Evolutionary conservation across 2,888 invertebrate species (phyloP).

Genomic region (Tetropium fuscum): DNA sequence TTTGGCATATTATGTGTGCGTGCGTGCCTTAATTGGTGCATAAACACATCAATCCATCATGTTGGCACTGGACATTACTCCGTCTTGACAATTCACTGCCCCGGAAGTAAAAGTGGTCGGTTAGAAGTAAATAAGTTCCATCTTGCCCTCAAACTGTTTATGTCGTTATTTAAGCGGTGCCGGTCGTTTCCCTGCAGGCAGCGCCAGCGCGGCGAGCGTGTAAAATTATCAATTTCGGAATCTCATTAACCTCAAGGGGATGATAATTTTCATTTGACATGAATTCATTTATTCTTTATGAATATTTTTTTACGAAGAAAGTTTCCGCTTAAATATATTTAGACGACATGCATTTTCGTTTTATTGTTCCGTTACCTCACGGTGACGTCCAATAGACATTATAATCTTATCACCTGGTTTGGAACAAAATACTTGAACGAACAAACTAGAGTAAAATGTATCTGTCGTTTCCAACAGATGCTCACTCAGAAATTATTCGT

Average conservation of each 20-base stretch:
- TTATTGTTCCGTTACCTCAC: too few relatives aligned
- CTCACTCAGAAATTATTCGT: too few relatives aligned
- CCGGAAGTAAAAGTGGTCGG: slow-evolving; percentile 54
- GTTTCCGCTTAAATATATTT: too few relatives aligned
- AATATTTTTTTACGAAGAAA: not conserved
- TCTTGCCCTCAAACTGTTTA: slow-evolving; percentile 26
- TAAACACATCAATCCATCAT: slow-evolving; percentile 63
- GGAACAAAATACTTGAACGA: too few relatives aligned
- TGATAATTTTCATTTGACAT: slow-evolving; percentile 1
- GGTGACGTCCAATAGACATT: too few relatives aligned
- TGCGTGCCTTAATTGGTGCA: slow-evolving; percentile 57
- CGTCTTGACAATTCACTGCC: slow-evolving; percentile 56
- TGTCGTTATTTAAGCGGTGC: not conserved
- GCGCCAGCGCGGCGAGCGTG: too few relatives aligned
- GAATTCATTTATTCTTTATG: not conserved
- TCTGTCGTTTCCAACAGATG: too few relatives aligned
- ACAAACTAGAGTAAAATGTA: too few relatives aligned
- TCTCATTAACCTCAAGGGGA: not conserved
- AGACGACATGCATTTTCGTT: too few relatives aligned
- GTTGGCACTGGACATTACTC: slow-evolving; percentile 60
- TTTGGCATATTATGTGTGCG: slow-evolving; percentile 53
- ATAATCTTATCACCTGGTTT: too few relatives aligned
- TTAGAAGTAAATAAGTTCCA: slow-evolving; percentile 52
- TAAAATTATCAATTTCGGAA: not conserved
- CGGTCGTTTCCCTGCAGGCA: not conserved